Conservation (phyloP, 1,140 invertebrate species). For the Cepaea nemoralis region DNA sequence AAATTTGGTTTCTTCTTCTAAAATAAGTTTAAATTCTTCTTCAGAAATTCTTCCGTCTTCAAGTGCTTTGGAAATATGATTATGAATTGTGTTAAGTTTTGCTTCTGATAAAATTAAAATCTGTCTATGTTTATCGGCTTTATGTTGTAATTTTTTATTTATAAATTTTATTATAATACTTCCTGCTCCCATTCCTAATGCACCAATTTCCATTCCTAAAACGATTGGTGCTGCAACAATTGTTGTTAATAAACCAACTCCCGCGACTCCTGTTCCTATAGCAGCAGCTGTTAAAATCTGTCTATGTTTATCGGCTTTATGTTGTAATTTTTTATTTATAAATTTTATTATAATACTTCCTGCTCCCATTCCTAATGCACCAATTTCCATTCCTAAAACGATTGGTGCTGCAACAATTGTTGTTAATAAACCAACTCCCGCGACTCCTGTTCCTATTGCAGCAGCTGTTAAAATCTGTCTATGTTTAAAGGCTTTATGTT, state of each 20-base stretch:
- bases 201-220: background rate
- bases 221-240: background rate
- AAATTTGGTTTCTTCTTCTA: conserved; percentile 7
- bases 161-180: conserved; percentile 1
- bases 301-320: conserved; percentile 10
- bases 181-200: background rate
- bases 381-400: background rate
- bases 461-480: conserved; percentile 8
- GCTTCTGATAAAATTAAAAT: conserved; percentile 14
- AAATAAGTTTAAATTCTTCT: conserved; percentile 19
- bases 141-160: conserved; percentile 10
- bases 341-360: background rate
- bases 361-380: background rate
- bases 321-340: conserved; percentile 12
- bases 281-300: background rate
- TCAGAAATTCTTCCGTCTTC: conserved; percentile 6
- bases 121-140: conserved; percentile 9
- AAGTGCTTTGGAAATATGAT: conserved; percentile 10
- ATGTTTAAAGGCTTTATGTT: conserved; percentile 5
- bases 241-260: background rate
- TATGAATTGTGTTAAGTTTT: background rate
- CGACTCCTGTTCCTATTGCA: background rate
- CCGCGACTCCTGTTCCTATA: background rate
- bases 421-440: background rate
- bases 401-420: background rate